Evolutionary conservation across 2,113 vertebrate genomes (phyloP).

Genomic region (Paraplagusia blochii): DNA sequence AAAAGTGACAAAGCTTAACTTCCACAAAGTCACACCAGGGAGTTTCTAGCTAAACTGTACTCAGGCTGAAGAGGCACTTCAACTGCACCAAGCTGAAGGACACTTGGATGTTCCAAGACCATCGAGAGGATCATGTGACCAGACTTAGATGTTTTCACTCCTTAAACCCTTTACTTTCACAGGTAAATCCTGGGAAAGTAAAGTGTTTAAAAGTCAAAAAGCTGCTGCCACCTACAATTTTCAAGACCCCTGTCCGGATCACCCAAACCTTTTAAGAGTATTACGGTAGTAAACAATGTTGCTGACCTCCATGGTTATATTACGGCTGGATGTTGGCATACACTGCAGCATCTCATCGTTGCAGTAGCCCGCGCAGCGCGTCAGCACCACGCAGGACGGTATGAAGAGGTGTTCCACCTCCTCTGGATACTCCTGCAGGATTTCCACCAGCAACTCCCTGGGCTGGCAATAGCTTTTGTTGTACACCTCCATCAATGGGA

Average conservation of each 20-base stretch:
- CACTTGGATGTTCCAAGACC: neutral
- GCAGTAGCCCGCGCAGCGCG: slow-evolving; percentile 94
- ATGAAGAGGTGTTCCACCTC: slow-evolving; percentile 96
- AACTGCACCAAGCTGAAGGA: neutral
- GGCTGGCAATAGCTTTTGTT: slow-evolving; percentile 90
- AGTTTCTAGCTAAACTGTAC: slow-evolving; percentile 9
- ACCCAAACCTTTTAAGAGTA: neutral
- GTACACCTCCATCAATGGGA: slow-evolving; percentile 91
- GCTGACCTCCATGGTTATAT: slow-evolving; percentile 93
- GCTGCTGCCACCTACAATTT: neutral
- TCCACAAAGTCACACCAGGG: slow-evolving; percentile 19
- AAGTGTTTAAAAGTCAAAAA: neutral
- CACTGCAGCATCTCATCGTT: slow-evolving; percentile 91
- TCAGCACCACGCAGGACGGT: slow-evolving; percentile 93
- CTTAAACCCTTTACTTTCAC: slow-evolving; percentile 8
- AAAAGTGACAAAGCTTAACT: neutral
- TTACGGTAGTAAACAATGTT: neutral
- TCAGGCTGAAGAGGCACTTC: slow-evolving; percentile 3
- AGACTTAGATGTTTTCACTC: neutral
- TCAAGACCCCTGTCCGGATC: neutral
- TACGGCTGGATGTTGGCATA: slow-evolving; percentile 82
- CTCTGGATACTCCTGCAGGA: slow-evolving; percentile 94
- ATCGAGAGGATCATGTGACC: neutral
- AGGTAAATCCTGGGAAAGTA: neutral
- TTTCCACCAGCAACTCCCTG: slow-evolving; percentile 93